phyloP scores from a whole-genome alignment of 1,140 invertebrate species.

The Drosophila suzukii region DNA sequence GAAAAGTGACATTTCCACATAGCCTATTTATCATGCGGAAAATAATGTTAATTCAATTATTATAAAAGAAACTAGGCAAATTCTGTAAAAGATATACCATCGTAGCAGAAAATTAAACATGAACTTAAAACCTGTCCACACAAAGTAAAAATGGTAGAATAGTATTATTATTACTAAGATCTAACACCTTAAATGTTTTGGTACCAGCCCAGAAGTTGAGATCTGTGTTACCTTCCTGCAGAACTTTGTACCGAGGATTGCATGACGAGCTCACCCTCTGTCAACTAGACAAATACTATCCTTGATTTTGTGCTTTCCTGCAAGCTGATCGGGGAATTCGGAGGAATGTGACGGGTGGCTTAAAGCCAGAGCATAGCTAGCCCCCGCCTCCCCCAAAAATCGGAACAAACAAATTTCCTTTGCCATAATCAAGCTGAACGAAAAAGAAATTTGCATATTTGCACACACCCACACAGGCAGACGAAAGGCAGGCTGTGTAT shows the following conservation, averaged over 20 bases:
- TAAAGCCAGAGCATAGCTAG: conserved; percentile 9
- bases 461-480: conserved; percentile 9
- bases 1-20: no score
- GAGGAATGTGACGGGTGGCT: neutral
- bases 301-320: neutral
- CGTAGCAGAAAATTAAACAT: no score
- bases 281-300: neutral
- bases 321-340: neutral
- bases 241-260: neutral
- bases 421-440: conserved; percentile 48
- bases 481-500: conserved; percentile 14
- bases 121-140: no score
- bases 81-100: no score
- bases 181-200: no score
- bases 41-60: no score
- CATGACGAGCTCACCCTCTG: neutral
- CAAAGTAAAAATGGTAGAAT: no score
- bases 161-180: no score
- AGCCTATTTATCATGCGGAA: no score
- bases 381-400: conserved; percentile 4
- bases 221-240: no score
- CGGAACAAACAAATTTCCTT: conserved; percentile 41
- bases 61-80: no score
- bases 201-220: no score
- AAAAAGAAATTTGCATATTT: conserved; percentile 75